phyloP scores from a whole-genome alignment of 2,113 vertebrate genomes.

The Neolamprologus longior region DNA sequence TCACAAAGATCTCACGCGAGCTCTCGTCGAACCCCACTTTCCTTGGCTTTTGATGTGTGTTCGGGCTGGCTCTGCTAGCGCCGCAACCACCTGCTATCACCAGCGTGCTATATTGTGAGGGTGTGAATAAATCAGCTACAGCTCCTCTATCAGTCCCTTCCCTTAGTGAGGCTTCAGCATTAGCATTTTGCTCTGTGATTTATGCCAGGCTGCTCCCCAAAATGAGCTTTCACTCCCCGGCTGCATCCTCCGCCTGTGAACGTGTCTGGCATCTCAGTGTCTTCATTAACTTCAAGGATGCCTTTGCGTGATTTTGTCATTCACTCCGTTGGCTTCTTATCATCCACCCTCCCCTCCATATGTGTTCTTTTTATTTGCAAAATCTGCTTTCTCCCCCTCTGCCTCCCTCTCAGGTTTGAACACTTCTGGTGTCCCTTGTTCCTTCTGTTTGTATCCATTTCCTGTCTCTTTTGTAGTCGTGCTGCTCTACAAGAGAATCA shows the following conservation, averaged over 20 bases:
- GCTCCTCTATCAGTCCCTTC: constrained; percentile 25
- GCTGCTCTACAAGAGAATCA: constrained; percentile 22
- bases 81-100: constrained; percentile 9
- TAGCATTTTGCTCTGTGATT: constrained; percentile 62
- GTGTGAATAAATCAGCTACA: constrained; percentile 39
- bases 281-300: constrained; percentile 48
- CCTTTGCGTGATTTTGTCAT: constrained; percentile 15
- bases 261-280: constrained; percentile 36
- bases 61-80: neutral
- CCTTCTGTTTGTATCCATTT: constrained; percentile 34
- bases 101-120: neutral
- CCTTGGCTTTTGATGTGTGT: neutral
- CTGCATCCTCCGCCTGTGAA: constrained; percentile 9
- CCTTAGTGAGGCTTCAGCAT: constrained; percentile 25
- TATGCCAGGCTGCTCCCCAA: constrained; percentile 53
- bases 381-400: neutral
- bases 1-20: neutral
- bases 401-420: neutral
- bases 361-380: neutral
- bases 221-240: constrained; percentile 43
- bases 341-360: neutral
- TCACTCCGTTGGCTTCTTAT: constrained; percentile 13
- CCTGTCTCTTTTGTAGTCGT: constrained; percentile 24
- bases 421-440: constrained; percentile 4
- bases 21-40: neutral